Conservation (phyloP, 2,888 invertebrate species). For the Folsomia manolachei region DNA sequence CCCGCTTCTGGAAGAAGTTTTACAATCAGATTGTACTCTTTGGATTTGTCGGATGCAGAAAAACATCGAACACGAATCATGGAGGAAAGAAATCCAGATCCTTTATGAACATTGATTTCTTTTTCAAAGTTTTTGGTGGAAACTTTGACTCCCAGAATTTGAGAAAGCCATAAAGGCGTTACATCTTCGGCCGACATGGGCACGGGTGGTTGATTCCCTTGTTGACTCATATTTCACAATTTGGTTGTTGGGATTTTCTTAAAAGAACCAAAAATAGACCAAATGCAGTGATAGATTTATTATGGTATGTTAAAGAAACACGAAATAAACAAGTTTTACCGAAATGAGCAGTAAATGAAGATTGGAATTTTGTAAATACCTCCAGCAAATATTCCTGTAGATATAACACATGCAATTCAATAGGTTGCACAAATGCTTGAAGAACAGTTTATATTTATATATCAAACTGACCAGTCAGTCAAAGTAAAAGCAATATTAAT, state of each 20-base stretch:
- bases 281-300: too few relatives aligned
- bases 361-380: too few relatives aligned
- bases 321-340: too few relatives aligned
- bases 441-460: too few relatives aligned
- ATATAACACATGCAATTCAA: too few relatives aligned
- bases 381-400: too few relatives aligned
- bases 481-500: too few relatives aligned
- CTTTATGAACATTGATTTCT: constrained; percentile 37
- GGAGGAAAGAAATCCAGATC: constrained; percentile 43
- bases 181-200: constrained; percentile 27
- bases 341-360: too few relatives aligned
- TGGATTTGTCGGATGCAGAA: not conserved
- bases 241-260: not conserved
- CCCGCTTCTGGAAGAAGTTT: constrained; percentile 39
- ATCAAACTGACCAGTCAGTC: too few relatives aligned
- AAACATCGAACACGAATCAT: constrained; percentile 37
- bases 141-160: constrained; percentile 22
- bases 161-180: constrained; percentile 35
- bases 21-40: constrained; percentile 29
- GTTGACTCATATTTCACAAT: not conserved
- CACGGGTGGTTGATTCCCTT: not conserved
- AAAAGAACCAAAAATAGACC: too few relatives aligned
- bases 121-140: constrained; percentile 17
- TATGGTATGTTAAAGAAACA: too few relatives aligned
- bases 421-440: too few relatives aligned